Percentiles rank a stretch among this genome's conserved stretches.
Evolutionary conservation across 2,888 invertebrate species (phyloP).

Genomic region (Calliopum simillimum): DNA sequence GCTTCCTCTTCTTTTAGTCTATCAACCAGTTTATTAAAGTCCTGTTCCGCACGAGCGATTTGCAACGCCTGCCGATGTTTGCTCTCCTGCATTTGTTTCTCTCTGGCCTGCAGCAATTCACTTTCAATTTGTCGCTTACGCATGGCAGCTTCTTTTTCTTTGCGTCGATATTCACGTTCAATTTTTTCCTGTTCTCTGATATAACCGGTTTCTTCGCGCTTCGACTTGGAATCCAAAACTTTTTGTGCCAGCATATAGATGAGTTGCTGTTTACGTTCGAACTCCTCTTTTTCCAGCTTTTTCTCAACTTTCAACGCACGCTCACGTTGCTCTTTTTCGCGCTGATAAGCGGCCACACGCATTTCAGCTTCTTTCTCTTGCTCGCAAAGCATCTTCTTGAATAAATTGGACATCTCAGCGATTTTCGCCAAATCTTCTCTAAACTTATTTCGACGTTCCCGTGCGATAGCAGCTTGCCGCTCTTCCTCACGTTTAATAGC

Average conservation of each 20-base stretch:
- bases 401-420: conserved; percentile 60
- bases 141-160: conserved; percentile 61
- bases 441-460: conserved; percentile 59
- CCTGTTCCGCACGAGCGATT: conserved; percentile 63
- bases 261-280: conserved; percentile 63
- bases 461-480: conserved; percentile 53
- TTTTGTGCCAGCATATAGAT: conserved; percentile 61
- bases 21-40: conserved; percentile 59
- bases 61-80: conserved; percentile 62
- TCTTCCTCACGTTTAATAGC: conserved; percentile 61
- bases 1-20: conserved; percentile 62
- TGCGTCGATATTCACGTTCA: conserved; percentile 65
- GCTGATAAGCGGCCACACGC: conserved; percentile 64
- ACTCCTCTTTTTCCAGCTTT: conserved; percentile 59
- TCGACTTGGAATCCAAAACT: conserved; percentile 57
- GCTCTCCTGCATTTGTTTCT: conserved; percentile 60
- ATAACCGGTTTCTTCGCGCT: conserved; percentile 61
- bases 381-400: conserved; percentile 63
- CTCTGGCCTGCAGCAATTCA: conserved; percentile 58
- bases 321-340: conserved; percentile 61
- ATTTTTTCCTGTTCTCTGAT: conserved; percentile 64
- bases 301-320: conserved; percentile 58
- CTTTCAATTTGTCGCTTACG: conserved; percentile 59
- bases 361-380: conserved; percentile 65
- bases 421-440: conserved; percentile 62